Percentiles rank a stretch among this genome's conserved stretches.
These are phyloP conservation scores for Drosophila nasuta DNA, from an alignment of 1,140 invertebrate species.

Conservation along the genomic window DNA sequence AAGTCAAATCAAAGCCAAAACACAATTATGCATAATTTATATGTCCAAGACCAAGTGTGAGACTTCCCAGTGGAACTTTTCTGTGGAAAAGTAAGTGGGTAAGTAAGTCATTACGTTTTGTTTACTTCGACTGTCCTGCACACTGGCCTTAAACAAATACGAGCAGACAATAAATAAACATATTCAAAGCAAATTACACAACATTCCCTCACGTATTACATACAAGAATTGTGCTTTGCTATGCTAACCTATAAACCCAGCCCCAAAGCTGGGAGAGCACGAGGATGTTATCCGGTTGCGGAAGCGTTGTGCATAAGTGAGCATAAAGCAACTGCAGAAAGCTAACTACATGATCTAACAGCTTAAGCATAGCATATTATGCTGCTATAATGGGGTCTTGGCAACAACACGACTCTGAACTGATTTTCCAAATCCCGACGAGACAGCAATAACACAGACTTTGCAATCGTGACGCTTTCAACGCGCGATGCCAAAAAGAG, in stretches of 20 bases:
- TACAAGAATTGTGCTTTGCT: too few species aligned
- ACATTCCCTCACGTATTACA: too few species aligned
- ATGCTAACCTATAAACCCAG: too few species aligned
- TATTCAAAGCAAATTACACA: too few species aligned
- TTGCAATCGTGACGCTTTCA: slow-evolving; percentile 2
- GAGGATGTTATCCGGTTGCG: too few species aligned
- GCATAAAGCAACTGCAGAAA: background rate
- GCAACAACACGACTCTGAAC: background rate
- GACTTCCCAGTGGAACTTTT: background rate
- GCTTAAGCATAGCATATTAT: background rate
- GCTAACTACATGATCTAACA: background rate
- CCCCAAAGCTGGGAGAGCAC: too few species aligned
- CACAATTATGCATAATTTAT: background rate
- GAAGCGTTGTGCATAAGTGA: too few species aligned
- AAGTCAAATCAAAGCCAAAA: background rate
- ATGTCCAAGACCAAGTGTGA: background rate
- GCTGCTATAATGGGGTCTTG: background rate
- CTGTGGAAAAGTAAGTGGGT: too few species aligned
- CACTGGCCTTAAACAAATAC: too few species aligned
- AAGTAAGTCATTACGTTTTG: too few species aligned
- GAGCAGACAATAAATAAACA: too few species aligned
- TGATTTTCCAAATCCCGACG: slow-evolving; percentile 14
- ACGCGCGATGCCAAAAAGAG: slow-evolving; percentile 19
- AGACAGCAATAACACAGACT: slow-evolving; percentile 16
- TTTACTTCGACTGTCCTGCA: too few species aligned